Conservation (phyloP, 2,797 vertebrate species). For the Percopsis omiscomaycus region DNA sequence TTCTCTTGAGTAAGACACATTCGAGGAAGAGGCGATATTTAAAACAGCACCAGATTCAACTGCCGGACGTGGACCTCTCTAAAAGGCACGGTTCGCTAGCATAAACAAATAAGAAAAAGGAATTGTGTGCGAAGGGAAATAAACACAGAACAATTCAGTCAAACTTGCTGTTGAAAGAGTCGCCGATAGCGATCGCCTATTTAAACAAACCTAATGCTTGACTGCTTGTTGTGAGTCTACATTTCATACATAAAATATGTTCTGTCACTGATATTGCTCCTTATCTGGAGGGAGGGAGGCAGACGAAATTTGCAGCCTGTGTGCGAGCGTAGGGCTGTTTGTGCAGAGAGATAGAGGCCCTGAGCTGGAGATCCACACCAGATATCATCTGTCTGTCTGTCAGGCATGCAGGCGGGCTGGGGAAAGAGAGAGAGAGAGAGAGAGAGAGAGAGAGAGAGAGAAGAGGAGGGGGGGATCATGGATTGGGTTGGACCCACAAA, state of each 20-base stretch:
- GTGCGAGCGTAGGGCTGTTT: conserved; percentile 87
- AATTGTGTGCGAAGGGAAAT: conserved; percentile 55
- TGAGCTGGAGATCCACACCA: conserved; percentile 82
- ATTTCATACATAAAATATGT: conserved; percentile 99
- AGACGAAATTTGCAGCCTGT: conserved; percentile 85
- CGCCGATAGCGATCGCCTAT: conserved; percentile 91
- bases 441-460: conserved; percentile 49
- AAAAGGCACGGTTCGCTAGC: conserved; percentile 63
- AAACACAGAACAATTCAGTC: conserved; percentile 78
- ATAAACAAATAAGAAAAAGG: conserved; percentile 32
- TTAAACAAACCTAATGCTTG: conserved; percentile 98
- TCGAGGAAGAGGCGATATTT: conserved; percentile 64
- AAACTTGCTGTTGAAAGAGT: conserved; percentile 82
- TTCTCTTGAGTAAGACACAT: conserved; percentile 39
- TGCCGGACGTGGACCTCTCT: conserved; percentile 56
- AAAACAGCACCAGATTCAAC: conserved; percentile 69
- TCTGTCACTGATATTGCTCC: conserved; percentile 92
- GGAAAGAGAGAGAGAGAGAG: conserved; percentile 62
- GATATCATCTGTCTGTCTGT: conserved; percentile 87
- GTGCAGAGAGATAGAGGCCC: conserved; percentile 84
- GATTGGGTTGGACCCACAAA: conserved; percentile 49
- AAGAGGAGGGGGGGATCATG: conserved; percentile 33
- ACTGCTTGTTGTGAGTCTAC: conserved; percentile 92
- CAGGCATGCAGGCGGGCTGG: conserved; percentile 71
- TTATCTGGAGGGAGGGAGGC: conserved; percentile 94